Evolutionary conservation across 2,888 invertebrate species (phyloP).

Genomic region (Hetaerina titia): DNA sequence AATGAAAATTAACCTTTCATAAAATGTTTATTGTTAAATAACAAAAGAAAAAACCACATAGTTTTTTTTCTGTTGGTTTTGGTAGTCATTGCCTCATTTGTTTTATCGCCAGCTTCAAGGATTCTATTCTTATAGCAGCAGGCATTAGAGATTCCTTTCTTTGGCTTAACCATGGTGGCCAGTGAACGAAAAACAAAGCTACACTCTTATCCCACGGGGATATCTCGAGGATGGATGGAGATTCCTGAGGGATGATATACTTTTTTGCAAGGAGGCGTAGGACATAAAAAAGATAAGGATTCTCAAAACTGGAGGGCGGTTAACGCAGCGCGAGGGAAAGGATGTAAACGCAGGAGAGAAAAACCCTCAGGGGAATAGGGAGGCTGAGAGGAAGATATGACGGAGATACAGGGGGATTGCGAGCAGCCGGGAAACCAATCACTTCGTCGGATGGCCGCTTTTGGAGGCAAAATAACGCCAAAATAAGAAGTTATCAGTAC

Average conservation of each 20-base stretch:
- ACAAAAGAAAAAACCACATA: no score
- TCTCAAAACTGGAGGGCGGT: neutral
- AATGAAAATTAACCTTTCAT: no score
- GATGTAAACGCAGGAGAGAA: neutral
- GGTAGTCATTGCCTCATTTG: neutral
- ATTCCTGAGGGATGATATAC: constrained; percentile 18
- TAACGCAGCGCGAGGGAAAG: neutral
- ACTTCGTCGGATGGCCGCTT: neutral
- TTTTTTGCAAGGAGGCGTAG: neutral
- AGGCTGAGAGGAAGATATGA: neutral
- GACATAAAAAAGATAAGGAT: constrained; percentile 32
- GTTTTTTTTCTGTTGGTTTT: no score
- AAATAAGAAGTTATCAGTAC: neutral
- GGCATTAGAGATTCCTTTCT: neutral
- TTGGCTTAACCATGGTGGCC: neutral
- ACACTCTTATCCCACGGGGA: neutral
- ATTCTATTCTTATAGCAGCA: neutral
- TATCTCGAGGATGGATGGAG: constrained; percentile 35
- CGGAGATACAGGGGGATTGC: constrained; percentile 11
- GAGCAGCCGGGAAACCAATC: neutral
- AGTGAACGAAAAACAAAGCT: constrained; percentile 27
- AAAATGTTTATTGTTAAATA: no score
- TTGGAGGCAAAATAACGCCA: neutral
- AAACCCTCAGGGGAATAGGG: neutral
- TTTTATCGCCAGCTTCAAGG: neutral